These are phyloP conservation scores for Sorex fumeus DNA, from an alignment of 2,113 vertebrate species.

Conservation along the genomic window DNA sequence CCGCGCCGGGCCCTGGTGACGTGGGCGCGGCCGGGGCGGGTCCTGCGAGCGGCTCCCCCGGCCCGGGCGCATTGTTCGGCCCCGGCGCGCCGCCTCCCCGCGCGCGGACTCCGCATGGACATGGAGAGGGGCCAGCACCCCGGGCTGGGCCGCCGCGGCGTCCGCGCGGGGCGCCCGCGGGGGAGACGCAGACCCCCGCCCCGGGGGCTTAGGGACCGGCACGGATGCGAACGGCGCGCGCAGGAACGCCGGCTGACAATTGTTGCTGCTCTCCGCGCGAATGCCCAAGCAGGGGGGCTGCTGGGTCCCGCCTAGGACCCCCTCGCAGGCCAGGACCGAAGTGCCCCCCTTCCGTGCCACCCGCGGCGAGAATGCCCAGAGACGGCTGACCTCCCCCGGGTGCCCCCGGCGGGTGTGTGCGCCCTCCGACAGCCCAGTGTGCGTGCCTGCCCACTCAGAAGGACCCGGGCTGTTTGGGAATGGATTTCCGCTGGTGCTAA, in stretches of 20 bases:
- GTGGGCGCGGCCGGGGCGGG: constrained; percentile 75
- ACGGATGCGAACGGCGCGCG: constrained; percentile 85
- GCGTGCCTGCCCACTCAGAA: not conserved
- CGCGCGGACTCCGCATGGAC: constrained; percentile 61
- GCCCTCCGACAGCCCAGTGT: not conserved
- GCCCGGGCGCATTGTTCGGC: constrained; percentile 59
- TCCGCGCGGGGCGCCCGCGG: no score
- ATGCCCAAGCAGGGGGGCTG: constrained; percentile 82
- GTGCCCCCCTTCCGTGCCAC: constrained; percentile 23
- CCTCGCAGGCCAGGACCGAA: constrained; percentile 69
- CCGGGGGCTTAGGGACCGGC: constrained; percentile 64
- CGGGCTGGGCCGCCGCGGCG: not conserved
- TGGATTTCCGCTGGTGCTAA: constrained; percentile 68
- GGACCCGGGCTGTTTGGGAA: constrained; percentile 32
- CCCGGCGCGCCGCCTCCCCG: not conserved
- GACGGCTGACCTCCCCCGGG: not conserved
- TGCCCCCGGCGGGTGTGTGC: not conserved
- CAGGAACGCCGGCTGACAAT: constrained; percentile 86
- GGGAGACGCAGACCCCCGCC: no score
- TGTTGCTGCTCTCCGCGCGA: constrained; percentile 86
- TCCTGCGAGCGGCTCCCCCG: constrained; percentile 43
- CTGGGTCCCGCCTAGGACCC: constrained; percentile 80
- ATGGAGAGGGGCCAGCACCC: constrained; percentile 40
- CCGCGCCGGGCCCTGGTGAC: constrained; percentile 51
- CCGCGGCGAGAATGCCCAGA: constrained; percentile 1